Conservation (phyloP, 2,888 invertebrate genomes). For the Ophion ellenae region DNA sequence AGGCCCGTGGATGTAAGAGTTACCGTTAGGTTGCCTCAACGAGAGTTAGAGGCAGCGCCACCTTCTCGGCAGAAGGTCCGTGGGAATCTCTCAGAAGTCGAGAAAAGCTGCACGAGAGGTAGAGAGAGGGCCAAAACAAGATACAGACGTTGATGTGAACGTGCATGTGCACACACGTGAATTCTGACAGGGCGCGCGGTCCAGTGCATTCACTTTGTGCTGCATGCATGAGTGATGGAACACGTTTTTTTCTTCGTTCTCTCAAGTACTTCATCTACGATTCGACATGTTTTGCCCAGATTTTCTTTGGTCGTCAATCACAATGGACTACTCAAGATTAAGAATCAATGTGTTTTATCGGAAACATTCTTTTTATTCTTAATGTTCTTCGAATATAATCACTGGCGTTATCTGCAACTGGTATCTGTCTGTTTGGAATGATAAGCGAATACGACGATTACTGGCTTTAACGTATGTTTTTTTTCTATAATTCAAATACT, state of each 20-base stretch:
- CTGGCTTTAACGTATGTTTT: background rate
- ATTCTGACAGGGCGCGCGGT: slow-evolving; percentile 1
- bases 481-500: background rate
- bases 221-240: slow-evolving; percentile 14
- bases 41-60: slow-evolving; percentile 25
- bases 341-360: background rate
- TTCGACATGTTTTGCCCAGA: background rate
- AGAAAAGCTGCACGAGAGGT: background rate
- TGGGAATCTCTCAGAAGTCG: slow-evolving; percentile 51
- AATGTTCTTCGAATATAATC: background rate
- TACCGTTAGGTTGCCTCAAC: slow-evolving; percentile 59
- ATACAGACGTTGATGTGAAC: slow-evolving; percentile 1
- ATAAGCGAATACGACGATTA: background rate
- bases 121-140: background rate
- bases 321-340: background rate
- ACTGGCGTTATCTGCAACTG: background rate
- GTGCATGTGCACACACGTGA: slow-evolving; percentile 1
- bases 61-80: slow-evolving; percentile 49
- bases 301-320: background rate
- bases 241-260: background rate
- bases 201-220: background rate
- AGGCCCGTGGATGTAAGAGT: slow-evolving; percentile 55
- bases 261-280: background rate
- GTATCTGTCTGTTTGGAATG: background rate
- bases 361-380: background rate